Percentiles rank a stretch among this genome's conserved stretches.
Conservation (phyloP, 23 tunicate species). For the Ciona savignyi region DNA sequence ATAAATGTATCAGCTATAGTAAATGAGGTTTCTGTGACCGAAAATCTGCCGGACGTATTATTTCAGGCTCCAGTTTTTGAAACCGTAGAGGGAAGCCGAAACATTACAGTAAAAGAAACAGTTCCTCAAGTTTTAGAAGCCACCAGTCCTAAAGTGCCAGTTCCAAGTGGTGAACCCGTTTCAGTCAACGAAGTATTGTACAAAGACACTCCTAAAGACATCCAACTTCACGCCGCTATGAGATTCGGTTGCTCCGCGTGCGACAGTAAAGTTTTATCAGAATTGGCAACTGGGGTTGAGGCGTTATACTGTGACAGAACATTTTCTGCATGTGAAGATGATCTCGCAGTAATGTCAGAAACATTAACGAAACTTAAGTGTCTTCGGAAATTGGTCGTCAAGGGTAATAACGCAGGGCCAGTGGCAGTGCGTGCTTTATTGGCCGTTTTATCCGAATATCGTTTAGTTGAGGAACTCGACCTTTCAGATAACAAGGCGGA, state of each 20-base stretch:
- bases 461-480: slow-evolving; percentile 26
- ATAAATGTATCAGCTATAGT: too few relatives aligned
- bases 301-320: slow-evolving; percentile 16
- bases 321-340: background rate
- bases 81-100: background rate
- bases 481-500: slow-evolving; percentile 62
- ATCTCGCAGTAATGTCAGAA: slow-evolving; percentile 2
- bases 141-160: background rate
- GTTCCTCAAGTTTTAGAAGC: background rate
- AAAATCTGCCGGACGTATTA: too few relatives aligned
- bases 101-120: background rate
- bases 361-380: slow-evolving; percentile 2
- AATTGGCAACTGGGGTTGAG: slow-evolving; percentile 5
- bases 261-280: background rate
- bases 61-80: too few relatives aligned
- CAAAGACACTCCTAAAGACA: slow-evolving; percentile 4
- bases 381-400: slow-evolving; percentile 16
- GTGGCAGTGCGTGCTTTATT: slow-evolving; percentile 53
- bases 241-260: slow-evolving; percentile 3
- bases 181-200: too few relatives aligned
- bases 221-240: background rate
- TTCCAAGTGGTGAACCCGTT: too few relatives aligned
- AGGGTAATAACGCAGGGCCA: slow-evolving; percentile 66
- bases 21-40: too few relatives aligned
- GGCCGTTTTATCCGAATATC: slow-evolving; percentile 2